A percentile compares a stretch with the other conserved stretches of the same genome.
phyloP scores from a whole-genome alignment of 2,888 invertebrate genomes.

The Agapostemon virescens region DNA sequence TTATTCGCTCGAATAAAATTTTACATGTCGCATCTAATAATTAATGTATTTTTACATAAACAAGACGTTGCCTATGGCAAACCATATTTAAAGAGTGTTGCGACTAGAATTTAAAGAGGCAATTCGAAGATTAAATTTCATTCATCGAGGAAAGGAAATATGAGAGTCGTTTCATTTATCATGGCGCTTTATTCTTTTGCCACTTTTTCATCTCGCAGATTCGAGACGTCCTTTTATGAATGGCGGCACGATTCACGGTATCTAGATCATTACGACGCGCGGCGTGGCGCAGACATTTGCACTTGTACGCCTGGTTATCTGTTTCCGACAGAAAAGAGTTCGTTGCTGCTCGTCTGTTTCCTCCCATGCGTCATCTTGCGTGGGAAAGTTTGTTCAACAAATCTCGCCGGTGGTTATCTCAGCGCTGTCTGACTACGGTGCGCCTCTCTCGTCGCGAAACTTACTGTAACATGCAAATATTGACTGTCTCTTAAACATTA shows the following conservation, averaged over 20 bases:
- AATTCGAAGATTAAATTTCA: neutral
- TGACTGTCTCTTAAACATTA: constrained; percentile 14
- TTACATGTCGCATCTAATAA: neutral
- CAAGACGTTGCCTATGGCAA: neutral
- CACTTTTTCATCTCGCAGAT: constrained; percentile 8
- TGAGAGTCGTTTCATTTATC: constrained; percentile 1
- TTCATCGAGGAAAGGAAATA: neutral
- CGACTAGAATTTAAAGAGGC: neutral
- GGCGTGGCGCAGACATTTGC: constrained; percentile 38
- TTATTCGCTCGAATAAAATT: neutral
- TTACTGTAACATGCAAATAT: constrained; percentile 23
- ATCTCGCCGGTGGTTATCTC: constrained; percentile 50
- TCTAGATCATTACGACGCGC: constrained; percentile 38
- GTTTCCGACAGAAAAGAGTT: constrained; percentile 48
- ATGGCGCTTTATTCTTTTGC: constrained; percentile 2
- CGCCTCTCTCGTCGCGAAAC: constrained; percentile 25
- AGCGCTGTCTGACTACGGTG: constrained; percentile 22
- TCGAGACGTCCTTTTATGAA: constrained; percentile 42
- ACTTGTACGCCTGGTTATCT: constrained; percentile 50
- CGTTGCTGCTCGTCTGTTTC: constrained; percentile 52
- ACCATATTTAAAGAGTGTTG: neutral
- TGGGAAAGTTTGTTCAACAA: constrained; percentile 61
- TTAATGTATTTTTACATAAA: neutral
- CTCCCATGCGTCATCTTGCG: constrained; percentile 61
- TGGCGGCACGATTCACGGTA: constrained; percentile 38